Percentiles rank a stretch among this genome's conserved stretches.
phyloP scores from a whole-genome alignment of 2,797 vertebrate species.

The Rhynchonycteris naso region DNA sequence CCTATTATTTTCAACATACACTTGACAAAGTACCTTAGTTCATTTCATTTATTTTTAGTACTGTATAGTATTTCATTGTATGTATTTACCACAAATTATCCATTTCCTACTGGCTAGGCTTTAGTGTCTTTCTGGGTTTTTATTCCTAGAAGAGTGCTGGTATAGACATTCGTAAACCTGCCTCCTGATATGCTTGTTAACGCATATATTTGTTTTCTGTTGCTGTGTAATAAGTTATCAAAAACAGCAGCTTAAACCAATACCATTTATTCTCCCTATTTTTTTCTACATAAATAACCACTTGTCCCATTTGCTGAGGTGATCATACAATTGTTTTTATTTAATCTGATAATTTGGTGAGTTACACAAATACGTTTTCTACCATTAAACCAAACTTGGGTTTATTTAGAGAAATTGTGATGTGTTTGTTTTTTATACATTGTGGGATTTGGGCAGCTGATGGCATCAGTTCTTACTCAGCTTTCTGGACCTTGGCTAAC shows the following conservation, averaged over 20 bases:
- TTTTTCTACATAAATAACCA: neutral
- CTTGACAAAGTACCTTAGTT: neutral
- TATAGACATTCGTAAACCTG: neutral
- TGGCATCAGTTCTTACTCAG: neutral
- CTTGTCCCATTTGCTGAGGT: slow-evolving; percentile 22
- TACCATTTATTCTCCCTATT: neutral
- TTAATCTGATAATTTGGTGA: slow-evolving; percentile 42
- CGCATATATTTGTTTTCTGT: neutral
- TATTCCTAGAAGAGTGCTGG: slow-evolving; percentile 10
- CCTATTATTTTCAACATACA: neutral
- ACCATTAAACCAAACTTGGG: slow-evolving; percentile 8
- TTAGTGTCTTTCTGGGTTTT: slow-evolving; percentile 28
- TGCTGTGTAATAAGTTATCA: neutral
- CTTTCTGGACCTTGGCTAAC: slow-evolving; percentile 46
- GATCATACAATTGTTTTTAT: slow-evolving; percentile 11
- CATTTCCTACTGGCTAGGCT: neutral
- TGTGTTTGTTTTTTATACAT: slow-evolving; percentile 15
- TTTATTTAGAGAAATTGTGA: slow-evolving; percentile 53
- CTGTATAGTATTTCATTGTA: neutral
- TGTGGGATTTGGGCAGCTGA: neutral
- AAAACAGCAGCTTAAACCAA: neutral
- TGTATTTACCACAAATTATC: slow-evolving; percentile 27
- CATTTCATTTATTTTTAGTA: slow-evolving; percentile 26
- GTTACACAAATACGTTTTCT: slow-evolving; percentile 34
- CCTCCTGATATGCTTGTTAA: neutral